A percentile compares a stretch with the other conserved stretches of the same genome.
Conservation (phyloP, 2,888 invertebrate genomes). For the Nomada flava region DNA sequence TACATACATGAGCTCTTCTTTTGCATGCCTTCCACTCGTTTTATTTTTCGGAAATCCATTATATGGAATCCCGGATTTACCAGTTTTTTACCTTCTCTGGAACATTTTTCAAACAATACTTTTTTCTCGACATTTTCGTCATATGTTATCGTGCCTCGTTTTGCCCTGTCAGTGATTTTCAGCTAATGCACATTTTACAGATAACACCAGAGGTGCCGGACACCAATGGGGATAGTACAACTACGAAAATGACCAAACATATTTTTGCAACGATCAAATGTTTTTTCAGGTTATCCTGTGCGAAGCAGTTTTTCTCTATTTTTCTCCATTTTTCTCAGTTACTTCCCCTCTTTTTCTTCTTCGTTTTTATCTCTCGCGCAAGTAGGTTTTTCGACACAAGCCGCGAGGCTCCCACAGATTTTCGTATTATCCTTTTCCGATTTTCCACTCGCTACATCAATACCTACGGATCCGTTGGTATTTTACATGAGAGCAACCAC, state of each 20-base stretch:
- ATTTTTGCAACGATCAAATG: slow-evolving; percentile 39
- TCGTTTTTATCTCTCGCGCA: too few relatives aligned
- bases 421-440: neutral
- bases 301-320: neutral
- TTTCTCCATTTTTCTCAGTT: too few relatives aligned
- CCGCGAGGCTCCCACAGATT: neutral
- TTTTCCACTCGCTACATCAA: neutral
- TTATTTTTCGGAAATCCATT: too few relatives aligned
- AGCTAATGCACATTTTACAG: slow-evolving; percentile 37
- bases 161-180: neutral
- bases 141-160: neutral
- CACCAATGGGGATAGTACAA: slow-evolving; percentile 1
- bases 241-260: neutral
- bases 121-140: slow-evolving; percentile 6
- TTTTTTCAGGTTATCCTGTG: slow-evolving; percentile 52
- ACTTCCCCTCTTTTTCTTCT: too few relatives aligned
- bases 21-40: neutral
- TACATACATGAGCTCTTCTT: neutral
- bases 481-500: too few relatives aligned
- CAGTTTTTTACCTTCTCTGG: too few relatives aligned
- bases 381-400: too few relatives aligned
- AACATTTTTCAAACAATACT: neutral
- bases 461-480: slow-evolving; percentile 9
- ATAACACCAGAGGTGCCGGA: neutral
- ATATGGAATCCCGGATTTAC: too few relatives aligned